Evolutionary conservation across 92 coral and sea anemone genomes (phyloP), one percentile per base, ranked within the genome.

Genomic region (Pocillopora meandrina): DNA sequence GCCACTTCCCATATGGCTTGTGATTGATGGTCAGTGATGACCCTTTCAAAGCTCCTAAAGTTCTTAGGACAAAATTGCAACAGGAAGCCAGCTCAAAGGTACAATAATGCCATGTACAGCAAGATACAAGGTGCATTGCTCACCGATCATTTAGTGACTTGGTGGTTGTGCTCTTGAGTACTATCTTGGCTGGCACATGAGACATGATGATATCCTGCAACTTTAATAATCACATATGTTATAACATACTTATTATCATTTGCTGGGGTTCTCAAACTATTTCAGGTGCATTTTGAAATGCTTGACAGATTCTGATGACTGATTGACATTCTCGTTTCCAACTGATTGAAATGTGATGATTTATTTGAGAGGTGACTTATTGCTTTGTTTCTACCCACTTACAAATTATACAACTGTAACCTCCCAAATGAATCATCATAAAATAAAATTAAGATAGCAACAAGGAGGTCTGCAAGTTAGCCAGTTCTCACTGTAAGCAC

Each of bases 61-160:
- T 68, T 21, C 42, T 69, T 58, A 72, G 35, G 34, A 91, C 57
- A 74, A 76, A 74, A 88, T 74, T 82, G 89, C 85, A 88, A 74
- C 89, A 88, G 73, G 90, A 88, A 83, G 86, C 86, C 86, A 74
- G 86, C 62, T 23, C n/a, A 31, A 75, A 84, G 86, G 89, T 65
- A 85, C 75, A 82, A 79, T 34, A 67, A 76, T 59, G 77, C 89
- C 88, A 76, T 85, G 87, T 66, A 74, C 77, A 80, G 78, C 81
- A 71, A 70, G 87, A 84, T 72, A 85, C 88, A 77, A 77, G 69
- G 75, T 65, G 21, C 64, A 72, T 62, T 82, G 81, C 98, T 94
- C 95, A 97, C 99, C 99, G 98, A 87, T 97, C 99, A 91, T 95
- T 97, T 56, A 97, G 88, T n/a, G 98, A 92, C 93, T 97, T 95